Conservation (phyloP, 1,140 invertebrate genomes). For the Zophobas morio region DNA sequence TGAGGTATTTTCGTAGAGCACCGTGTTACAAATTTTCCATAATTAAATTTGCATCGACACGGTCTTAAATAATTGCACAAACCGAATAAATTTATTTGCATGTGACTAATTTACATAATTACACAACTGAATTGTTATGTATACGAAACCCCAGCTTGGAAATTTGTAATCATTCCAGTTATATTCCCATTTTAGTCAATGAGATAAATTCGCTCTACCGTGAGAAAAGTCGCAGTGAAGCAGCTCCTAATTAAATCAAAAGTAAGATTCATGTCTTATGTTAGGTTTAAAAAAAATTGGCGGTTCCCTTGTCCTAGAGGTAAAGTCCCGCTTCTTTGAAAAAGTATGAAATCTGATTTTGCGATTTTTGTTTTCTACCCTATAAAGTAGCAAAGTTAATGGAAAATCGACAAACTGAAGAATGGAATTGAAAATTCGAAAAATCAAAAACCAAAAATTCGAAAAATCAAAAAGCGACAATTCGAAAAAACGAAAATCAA, state of each 20-base stretch:
- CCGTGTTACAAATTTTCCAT: slow-evolving; percentile 19
- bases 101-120: slow-evolving; percentile 6
- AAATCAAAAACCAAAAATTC: too few relatives aligned
- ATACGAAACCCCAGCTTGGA: not conserved
- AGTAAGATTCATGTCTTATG: not conserved
- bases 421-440: too few relatives aligned
- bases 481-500: too few relatives aligned
- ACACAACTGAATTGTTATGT: not conserved
- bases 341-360: too few relatives aligned
- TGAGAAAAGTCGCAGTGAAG: not conserved
- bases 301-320: too few relatives aligned
- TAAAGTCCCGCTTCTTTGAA: too few relatives aligned
- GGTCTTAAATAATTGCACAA: slow-evolving; percentile 24
- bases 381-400: too few relatives aligned
- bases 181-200: not conserved
- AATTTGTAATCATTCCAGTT: slow-evolving; percentile 11
- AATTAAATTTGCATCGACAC: slow-evolving; percentile 40
- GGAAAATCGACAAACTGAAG: too few relatives aligned
- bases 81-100: slow-evolving; percentile 27
- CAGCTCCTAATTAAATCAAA: not conserved
- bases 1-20: slow-evolving; percentile 18
- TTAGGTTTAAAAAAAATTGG: too few relatives aligned
- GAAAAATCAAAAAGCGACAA: too few relatives aligned
- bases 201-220: not conserved
- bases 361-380: too few relatives aligned